Evolutionary conservation across 2,888 invertebrate genomes (phyloP).

Genomic region (Odontocolon sp.): DNA sequence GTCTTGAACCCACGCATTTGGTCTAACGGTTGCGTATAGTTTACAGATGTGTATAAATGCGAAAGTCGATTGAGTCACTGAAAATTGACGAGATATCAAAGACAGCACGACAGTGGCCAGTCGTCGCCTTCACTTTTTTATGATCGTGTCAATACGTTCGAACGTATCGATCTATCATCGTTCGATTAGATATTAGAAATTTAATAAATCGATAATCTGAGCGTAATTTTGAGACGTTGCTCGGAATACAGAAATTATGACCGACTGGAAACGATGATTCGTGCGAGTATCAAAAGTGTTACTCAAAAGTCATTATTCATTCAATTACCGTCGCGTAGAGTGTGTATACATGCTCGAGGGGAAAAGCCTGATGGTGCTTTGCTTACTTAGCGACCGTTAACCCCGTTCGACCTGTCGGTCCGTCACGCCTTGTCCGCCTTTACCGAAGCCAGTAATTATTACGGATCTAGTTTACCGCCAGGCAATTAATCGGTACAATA

Average conservation of each 20-base stretch:
- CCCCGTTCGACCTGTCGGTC: conserved; percentile 46
- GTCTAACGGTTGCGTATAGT: neutral
- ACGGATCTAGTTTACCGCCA: conserved; percentile 62
- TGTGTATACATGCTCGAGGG: conserved; percentile 11
- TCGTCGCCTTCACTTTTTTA: neutral
- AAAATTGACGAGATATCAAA: conserved; percentile 9
- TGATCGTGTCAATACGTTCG: neutral
- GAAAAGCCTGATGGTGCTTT: conserved; percentile 33
- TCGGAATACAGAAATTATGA: neutral
- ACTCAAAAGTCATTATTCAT: conserved; percentile 45
- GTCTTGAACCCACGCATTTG: conserved; percentile 46
- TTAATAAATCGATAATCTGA: neutral
- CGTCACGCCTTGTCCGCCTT: conserved; percentile 57
- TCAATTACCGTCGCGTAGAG: conserved; percentile 34
- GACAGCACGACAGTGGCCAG: neutral
- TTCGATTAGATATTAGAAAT: neutral
- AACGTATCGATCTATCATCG: conserved; percentile 3
- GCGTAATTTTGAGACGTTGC: neutral
- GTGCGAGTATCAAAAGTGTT: conserved; percentile 39
- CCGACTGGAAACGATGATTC: conserved; percentile 40
- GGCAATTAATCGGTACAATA: conserved; percentile 67
- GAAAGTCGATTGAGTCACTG: conserved; percentile 19
- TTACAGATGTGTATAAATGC: neutral
- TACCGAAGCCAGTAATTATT: conserved; percentile 61
- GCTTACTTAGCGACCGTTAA: conserved; percentile 55